Conservation (phyloP, 1,140 invertebrate genomes). For the Chionoecetes opilio region DNA sequence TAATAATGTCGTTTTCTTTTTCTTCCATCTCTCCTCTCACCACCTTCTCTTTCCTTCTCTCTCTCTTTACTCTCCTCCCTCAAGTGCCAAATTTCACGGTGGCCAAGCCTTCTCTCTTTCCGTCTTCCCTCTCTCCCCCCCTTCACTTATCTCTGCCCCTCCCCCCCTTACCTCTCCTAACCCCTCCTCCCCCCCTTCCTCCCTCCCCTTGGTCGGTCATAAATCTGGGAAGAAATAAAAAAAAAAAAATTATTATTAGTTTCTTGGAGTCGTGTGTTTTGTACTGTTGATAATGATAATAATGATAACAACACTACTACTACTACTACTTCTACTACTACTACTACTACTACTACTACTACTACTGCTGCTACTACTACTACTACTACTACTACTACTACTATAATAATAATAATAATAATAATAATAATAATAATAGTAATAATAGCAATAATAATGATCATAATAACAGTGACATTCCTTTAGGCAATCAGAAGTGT, state of each 20-base stretch:
- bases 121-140: not conserved
- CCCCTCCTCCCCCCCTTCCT: not conserved
- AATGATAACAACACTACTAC: not conserved
- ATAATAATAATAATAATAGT: not conserved
- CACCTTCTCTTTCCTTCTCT: not conserved
- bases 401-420: not conserved
- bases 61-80: not conserved
- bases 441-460: not conserved
- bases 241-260: not conserved
- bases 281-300: not conserved
- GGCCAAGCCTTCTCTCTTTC: not conserved
- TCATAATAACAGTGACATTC: not conserved
- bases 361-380: not conserved
- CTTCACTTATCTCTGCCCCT: not conserved
- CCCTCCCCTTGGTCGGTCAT: not conserved
- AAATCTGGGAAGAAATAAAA: not conserved
- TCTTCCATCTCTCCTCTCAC: not conserved
- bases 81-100: not conserved
- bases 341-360: too few relatives aligned
- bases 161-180: not conserved
- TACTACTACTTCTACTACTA: too few relatives aligned
- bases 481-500: not conserved
- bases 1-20: not conserved
- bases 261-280: not conserved
- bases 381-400: conserved; percentile 34